These are phyloP conservation scores for Exocentrus adspersus DNA, from an alignment of 2,888 invertebrate genomes.

Conservation along the genomic window DNA sequence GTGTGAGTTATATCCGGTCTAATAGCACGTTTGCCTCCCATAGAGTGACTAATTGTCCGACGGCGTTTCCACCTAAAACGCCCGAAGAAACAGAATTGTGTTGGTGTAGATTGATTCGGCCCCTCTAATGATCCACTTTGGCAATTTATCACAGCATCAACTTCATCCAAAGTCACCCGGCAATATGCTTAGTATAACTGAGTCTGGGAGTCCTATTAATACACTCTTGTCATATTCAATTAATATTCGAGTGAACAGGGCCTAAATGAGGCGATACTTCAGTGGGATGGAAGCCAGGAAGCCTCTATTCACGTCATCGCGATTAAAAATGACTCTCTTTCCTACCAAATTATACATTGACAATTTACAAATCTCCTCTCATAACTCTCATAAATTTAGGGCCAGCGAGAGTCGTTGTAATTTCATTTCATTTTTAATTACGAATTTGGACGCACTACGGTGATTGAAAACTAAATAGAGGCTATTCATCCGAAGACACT, in stretches of 20 bases:
- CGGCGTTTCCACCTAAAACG: slow-evolving; percentile 42
- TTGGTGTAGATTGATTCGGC: slow-evolving; percentile 48
- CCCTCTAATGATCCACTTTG: slow-evolving; percentile 48
- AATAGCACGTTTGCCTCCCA: slow-evolving; percentile 40
- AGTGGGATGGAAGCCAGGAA: slow-evolving; percentile 56
- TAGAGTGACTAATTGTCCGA: slow-evolving; percentile 48
- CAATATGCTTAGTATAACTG: slow-evolving; percentile 53
- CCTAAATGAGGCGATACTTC: slow-evolving; percentile 61
- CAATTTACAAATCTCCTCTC: slow-evolving; percentile 62
- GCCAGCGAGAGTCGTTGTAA: slow-evolving; percentile 28
- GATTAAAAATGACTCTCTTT: slow-evolving; percentile 63
- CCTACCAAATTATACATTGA: slow-evolving; percentile 62
- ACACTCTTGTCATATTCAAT: slow-evolving; percentile 62
- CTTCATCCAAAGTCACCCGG: slow-evolving; percentile 48
- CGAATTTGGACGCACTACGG: slow-evolving; percentile 1
- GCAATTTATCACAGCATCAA: slow-evolving; percentile 44
- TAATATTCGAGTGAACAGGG: slow-evolving; percentile 59
- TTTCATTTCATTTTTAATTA: slow-evolving; percentile 31
- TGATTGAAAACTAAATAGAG: slow-evolving; percentile 14
- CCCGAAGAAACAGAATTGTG: slow-evolving; percentile 41
- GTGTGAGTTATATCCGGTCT: slow-evolving; percentile 34
- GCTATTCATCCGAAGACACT: slow-evolving; percentile 5
- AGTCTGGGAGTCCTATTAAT: slow-evolving; percentile 61
- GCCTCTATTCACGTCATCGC: slow-evolving; percentile 61
- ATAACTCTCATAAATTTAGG: slow-evolving; percentile 45